Evolutionary conservation across 2,113 vertebrate species (phyloP), one percentile per base, ranked within the genome.

Genomic region (Perccottus glenii): DNA sequence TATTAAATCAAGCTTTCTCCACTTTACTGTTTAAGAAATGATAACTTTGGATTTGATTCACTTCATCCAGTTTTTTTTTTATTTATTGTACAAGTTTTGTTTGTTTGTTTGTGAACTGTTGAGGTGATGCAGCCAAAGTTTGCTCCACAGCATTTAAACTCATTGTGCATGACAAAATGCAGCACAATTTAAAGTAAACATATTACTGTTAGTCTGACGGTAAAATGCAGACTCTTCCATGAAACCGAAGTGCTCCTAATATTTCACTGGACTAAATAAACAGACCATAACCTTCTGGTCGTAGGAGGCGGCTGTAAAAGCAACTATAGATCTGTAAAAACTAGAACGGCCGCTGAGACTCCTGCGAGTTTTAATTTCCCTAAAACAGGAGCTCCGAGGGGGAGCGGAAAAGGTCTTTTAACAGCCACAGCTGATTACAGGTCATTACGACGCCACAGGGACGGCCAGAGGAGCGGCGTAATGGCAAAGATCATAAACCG

Each of bases 381-480:
- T 93, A 93, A 94, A 94, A 91, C 93, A 64, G 77, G 74, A 6
- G 45, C 70, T 94, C 92, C 93, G 91, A 92, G 93, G 91, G 93
- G 94, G 60, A 72, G 19, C 75, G 49, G 64, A 75, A 73, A 81
- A 71, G 51, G 75, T 57, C 93, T 94, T 96, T 91, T 96, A 96
- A 97, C 96, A 94, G 95, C 97, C 95, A 94, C 92, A 95, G 95
- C 94, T 92, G 90, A 96, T 96, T 95, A 94, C 93, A 94, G 94
- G 94, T 97, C 95, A 95, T 97, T 97, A 97, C 94, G 94, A 94
- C 94, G 95, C 94, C 94, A 94, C 95, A 93, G 96, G 96, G 95
- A 96, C 92, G 95, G 96, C 94, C 93, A 94, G 95, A 95, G 94
- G 92, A 81, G 85, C 91, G 56, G 94, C 94, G 94, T 98, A 96